A percentile compares a stretch with the other conserved stretches of the same genome.
Conservation (phyloP, 2,888 invertebrate species). For the Eubasilissa splendida region DNA sequence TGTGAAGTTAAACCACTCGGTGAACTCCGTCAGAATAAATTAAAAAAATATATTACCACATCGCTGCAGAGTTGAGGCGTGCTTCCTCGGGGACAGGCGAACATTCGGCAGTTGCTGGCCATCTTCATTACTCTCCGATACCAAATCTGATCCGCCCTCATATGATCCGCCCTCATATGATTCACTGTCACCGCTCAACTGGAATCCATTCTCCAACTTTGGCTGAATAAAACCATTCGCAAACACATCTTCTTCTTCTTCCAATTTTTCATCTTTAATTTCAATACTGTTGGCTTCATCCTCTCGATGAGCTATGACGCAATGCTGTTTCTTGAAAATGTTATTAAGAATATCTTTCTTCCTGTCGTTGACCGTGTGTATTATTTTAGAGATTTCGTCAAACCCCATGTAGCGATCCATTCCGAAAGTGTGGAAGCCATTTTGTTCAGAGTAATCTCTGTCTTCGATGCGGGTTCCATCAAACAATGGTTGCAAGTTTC, state of each 20-base stretch:
- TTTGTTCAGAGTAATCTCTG: slow-evolving; percentile 41
- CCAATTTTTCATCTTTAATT: slow-evolving; percentile 27
- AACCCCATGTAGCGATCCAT: slow-evolving; percentile 49
- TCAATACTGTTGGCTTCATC: neutral
- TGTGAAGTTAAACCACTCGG: too few species aligned
- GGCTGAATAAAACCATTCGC: neutral
- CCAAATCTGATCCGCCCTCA: slow-evolving; percentile 7
- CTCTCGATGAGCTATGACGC: neutral
- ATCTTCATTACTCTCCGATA: slow-evolving; percentile 18
- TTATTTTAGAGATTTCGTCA: slow-evolving; percentile 50
- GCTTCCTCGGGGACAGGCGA: slow-evolving; percentile 56
- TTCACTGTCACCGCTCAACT: neutral
- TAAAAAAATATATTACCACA: slow-evolving; percentile 46
- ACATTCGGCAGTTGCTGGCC: slow-evolving; percentile 41
- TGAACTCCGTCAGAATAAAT: too few species aligned
- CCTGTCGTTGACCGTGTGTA: slow-evolving; percentile 44
- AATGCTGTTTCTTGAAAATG: slow-evolving; percentile 51
- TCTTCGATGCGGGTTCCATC: slow-evolving; percentile 44
- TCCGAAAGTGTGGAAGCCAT: slow-evolving; percentile 41
- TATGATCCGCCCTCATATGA: neutral
- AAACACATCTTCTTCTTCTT: slow-evolving; percentile 6
- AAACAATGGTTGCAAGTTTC: slow-evolving; percentile 31
- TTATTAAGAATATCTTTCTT: slow-evolving; percentile 52
- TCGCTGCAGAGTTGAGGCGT: slow-evolving; percentile 56
- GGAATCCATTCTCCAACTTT: slow-evolving; percentile 29